Percentiles rank a stretch among this genome's conserved stretches.
Evolutionary conservation across 2,113 vertebrate species (phyloP).

Genomic region (Trematomus loennbergii): DNA sequence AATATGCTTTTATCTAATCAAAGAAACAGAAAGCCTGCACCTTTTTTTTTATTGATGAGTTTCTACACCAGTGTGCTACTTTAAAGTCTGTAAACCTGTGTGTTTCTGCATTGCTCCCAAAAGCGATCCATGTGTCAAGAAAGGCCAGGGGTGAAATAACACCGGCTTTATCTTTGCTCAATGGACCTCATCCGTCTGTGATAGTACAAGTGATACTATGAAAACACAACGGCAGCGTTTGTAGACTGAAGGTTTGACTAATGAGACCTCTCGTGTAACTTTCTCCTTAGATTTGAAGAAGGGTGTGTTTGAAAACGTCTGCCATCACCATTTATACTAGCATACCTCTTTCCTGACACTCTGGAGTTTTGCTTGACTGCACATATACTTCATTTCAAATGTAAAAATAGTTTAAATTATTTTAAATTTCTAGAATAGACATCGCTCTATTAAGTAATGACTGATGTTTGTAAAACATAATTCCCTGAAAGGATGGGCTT

Average conservation of each 20-base stretch:
- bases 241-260: constrained; percentile 69
- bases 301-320: constrained; percentile 54
- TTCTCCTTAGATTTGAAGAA: constrained; percentile 57
- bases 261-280: constrained; percentile 67
- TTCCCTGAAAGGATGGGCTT: not conserved
- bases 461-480: not conserved
- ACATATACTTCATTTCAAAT: constrained; percentile 33
- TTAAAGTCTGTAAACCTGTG: constrained; percentile 26
- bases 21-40: not conserved
- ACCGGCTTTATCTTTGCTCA: constrained; percentile 73
- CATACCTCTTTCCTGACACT: constrained; percentile 40
- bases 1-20: too few relatives aligned
- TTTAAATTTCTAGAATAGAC: not conserved
- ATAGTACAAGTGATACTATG: constrained; percentile 75
- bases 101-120: constrained; percentile 51
- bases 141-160: constrained; percentile 74
- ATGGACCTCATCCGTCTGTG: constrained; percentile 63
- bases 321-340: constrained; percentile 53
- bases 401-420: not conserved
- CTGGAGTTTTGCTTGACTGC: constrained; percentile 8
- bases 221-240: constrained; percentile 63
- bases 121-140: constrained; percentile 60
- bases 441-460: not conserved
- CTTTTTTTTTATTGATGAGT: constrained; percentile 1
- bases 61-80: constrained; percentile 7